Evolutionary conservation across 2,113 vertebrate genomes (phyloP), one percentile per base, ranked within the genome.

Genomic region (Lophius piscatorius): DNA sequence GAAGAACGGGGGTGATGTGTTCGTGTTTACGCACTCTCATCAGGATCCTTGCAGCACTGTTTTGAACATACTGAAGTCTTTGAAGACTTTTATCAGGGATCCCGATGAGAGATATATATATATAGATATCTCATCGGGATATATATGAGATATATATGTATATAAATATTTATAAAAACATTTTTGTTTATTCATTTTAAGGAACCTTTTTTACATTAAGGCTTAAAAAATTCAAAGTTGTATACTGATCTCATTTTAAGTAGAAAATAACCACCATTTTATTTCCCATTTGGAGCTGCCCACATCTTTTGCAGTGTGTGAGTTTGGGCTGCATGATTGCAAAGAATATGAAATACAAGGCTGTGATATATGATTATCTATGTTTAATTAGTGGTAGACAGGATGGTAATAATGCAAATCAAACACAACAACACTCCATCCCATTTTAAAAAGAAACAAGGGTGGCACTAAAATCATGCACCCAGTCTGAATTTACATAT

Each of bases 401-500:
- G 77, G 62, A 66, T 50, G 70, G 66, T 16, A 39, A 57, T 52
- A 63, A 80, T 63, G 67, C 76, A 84, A 79, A 81, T 81, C 49
- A 61, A 66, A 71, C 29, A 69, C 63, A 71, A 58, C 59, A 80
- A 66, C 55, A 65, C 40, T 18, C 34, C 59, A 48, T n/a, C n/a
- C n/a, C n/a, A n/a, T n/a, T n/a, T 74, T 79, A 70, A 74, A 69
- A 34, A 39, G 51, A 69, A 80, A 75, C 60, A 38, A 40, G 41
- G 41, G 49, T 44, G 58, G 42, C 60, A 59, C 51, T 60, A 70
- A 70, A 78, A 82, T 80, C 63, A 61, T 59, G 52, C 58, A 72
- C 70, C 63, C 54, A 55, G 47, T 52, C 57, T 5, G 18, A 58
- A 82, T 84, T 76, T 80, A 63, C 84, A 86, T 82, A 82, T 81